Base-by-base conservation (phyloP, 1,140 invertebrate genomes). In the Trachymyrmex septentrionalis region DNA sequence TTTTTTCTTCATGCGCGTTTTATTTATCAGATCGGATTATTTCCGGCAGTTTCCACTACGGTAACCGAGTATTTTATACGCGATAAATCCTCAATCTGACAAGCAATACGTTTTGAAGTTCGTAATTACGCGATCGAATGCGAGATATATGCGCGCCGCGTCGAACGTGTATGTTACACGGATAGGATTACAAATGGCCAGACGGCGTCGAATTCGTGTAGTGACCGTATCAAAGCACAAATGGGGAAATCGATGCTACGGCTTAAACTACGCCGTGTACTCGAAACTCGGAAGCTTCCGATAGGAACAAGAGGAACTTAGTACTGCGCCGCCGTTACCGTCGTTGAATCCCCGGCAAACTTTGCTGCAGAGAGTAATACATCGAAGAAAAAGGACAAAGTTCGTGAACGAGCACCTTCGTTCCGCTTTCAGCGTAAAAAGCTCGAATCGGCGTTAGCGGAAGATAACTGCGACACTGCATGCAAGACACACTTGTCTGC, bases 291-390 rank as follows among this genome's bases (percentile, higher is more conserved):
- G 78, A 64, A 84, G 85, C 85, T 63, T 84, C 67, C 67, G 77
- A 53, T 86, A 86, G 85, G 50, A 86, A 86, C 85, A 82, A 86
- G 77, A 86, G 67, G 48, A 86, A 86, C 85, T 86, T 84, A 61
- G 57, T 27, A 44, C 63, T 44, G 30, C 24, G 44, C 53, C 59
- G 16, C 21, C 55, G 57, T n/a, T 55, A 21, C n/a, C 34, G 73
- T n/a, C 73, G 53, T 38, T 48, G 64, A 81, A 82, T 82, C 53
- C 67, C 14, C 34, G 69, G 38, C 38, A 48, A 84, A 84, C 67
- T 84, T 84, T 21, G 21, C 24, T 67, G 69, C 34, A 38, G 34
- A 44, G 53, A 73, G 55, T 44, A 67, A 69, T 81, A 81, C 75
- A 27, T 69, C n/a, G 38, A 86, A 86, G 63, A 86, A 86, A 80